Conservation (phyloP, 2,888 invertebrate species). For the Caenorhabditis zanzibari region DNA sequence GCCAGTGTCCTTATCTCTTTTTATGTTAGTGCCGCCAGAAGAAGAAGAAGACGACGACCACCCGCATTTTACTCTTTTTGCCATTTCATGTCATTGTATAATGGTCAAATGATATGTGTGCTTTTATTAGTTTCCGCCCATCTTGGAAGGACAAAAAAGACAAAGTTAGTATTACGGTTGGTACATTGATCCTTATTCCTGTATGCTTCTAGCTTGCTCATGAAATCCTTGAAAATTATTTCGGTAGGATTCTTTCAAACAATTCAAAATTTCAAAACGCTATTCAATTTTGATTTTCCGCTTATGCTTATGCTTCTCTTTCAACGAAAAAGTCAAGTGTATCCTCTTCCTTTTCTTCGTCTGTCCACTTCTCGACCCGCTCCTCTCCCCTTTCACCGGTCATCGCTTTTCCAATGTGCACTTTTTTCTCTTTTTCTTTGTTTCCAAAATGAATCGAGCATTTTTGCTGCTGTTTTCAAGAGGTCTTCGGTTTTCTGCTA, state of each 20-base stretch:
- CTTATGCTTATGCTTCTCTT: constrained; percentile 31
- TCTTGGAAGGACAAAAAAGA: background rate
- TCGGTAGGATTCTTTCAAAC: background rate
- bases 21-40: constrained; percentile 25
- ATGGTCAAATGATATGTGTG: constrained; percentile 19
- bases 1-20: constrained; percentile 29
- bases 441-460: background rate
- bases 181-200: background rate
- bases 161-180: background rate
- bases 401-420: constrained; percentile 30
- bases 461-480: background rate
- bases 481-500: constrained; percentile 4
- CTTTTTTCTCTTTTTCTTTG: constrained; percentile 6
- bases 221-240: background rate
- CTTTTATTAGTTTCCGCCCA: constrained; percentile 26
- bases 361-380: constrained; percentile 46
- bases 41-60: constrained; percentile 18
- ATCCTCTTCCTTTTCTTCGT: constrained; percentile 18
- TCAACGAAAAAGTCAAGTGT: constrained; percentile 39
- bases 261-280: background rate
- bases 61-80: constrained; percentile 29
- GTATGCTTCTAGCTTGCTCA: background rate
- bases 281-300: constrained; percentile 33
- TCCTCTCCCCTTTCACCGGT: constrained; percentile 7
- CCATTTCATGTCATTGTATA: constrained; percentile 37